A percentile compares a stretch with the other conserved stretches of the same genome.
These are phyloP conservation scores for Pandemis heparana DNA, from an alignment of 2,888 invertebrate genomes.

Conservation along the genomic window DNA sequence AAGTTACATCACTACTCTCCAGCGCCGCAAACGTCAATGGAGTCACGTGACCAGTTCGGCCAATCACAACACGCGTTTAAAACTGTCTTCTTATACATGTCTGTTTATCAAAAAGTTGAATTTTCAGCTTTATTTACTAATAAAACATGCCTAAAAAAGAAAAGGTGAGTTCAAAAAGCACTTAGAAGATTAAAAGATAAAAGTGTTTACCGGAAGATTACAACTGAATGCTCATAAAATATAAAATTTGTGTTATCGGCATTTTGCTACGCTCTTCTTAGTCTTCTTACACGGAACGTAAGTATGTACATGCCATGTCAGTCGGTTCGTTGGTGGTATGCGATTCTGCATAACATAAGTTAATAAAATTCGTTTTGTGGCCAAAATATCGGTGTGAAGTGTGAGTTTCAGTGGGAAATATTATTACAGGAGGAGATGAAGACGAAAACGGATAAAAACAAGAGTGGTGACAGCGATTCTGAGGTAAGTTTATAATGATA, in stretches of 20 bases:
- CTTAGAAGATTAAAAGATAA: conserved; percentile 45
- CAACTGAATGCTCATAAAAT: conserved; percentile 45
- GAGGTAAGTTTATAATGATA: conserved; percentile 80
- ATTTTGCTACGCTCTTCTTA: conserved; percentile 61
- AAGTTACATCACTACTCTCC: conserved; percentile 49
- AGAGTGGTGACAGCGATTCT: conserved; percentile 82
- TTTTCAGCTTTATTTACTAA: conserved; percentile 66
- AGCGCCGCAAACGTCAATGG: conserved; percentile 65
- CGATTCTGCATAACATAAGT: conserved; percentile 76
- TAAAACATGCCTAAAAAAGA: conserved; percentile 71
- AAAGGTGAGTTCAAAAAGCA: conserved; percentile 64
- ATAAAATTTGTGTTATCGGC: conserved; percentile 66
- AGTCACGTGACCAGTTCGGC: conserved; percentile 65
- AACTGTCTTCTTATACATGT: conserved; percentile 51
- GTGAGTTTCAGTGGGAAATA: conserved; percentile 71
- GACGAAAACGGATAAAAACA: conserved; percentile 86
- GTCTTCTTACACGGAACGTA: conserved; percentile 58
- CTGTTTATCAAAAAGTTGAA: conserved; percentile 65
- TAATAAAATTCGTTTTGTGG: conserved; percentile 69
- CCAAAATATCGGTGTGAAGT: conserved; percentile 67
- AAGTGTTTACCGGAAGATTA: conserved; percentile 36
- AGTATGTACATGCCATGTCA: conserved; percentile 74
- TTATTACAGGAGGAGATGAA: conserved; percentile 85
- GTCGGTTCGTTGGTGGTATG: conserved; percentile 76
- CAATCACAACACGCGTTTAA: conserved; percentile 54